Conservation (phyloP, 1,140 invertebrate genomes). For the Vollenhovia emeryi region DNA sequence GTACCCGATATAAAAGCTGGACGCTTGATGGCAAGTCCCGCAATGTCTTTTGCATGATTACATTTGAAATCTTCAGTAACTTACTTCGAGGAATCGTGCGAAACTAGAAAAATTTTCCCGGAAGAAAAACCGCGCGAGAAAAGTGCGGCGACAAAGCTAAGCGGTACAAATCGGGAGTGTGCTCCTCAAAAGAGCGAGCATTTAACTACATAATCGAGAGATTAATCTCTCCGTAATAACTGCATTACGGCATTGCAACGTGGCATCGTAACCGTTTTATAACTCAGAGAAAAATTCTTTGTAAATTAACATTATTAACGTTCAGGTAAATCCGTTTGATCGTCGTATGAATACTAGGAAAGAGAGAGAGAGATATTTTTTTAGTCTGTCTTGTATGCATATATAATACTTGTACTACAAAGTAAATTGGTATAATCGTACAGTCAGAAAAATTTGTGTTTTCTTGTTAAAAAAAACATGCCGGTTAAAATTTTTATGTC, state of each 20-base stretch:
- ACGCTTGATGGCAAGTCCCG: not conserved
- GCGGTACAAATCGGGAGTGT: not conserved
- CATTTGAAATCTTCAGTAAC: conserved; percentile 2
- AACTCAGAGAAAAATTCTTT: not conserved
- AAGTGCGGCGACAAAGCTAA: conserved; percentile 9
- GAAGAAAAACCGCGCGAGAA: not conserved
- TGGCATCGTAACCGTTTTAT: not conserved
- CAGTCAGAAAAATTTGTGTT: too few relatives aligned
- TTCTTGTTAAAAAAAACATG: too few relatives aligned
- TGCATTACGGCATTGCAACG: not conserved
- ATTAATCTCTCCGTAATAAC: conserved; percentile 28
- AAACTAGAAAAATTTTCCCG: not conserved
- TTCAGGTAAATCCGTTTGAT: not conserved
- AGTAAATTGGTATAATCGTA: not conserved
- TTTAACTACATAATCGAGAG: conserved; percentile 20
- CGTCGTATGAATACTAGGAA: not conserved
- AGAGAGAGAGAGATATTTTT: not conserved
- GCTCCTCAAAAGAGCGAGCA: not conserved
- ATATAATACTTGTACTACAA: not conserved
- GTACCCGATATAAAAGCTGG: not conserved
- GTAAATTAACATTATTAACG: conserved; percentile 1
- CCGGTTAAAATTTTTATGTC: too few relatives aligned
- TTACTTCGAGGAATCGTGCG: not conserved
- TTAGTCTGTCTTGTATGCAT: not conserved
- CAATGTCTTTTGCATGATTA: conserved; percentile 26